These are phyloP conservation scores for Hypanus sabinus DNA, from an alignment of 2,113 vertebrate species.

Conservation along the genomic window DNA sequence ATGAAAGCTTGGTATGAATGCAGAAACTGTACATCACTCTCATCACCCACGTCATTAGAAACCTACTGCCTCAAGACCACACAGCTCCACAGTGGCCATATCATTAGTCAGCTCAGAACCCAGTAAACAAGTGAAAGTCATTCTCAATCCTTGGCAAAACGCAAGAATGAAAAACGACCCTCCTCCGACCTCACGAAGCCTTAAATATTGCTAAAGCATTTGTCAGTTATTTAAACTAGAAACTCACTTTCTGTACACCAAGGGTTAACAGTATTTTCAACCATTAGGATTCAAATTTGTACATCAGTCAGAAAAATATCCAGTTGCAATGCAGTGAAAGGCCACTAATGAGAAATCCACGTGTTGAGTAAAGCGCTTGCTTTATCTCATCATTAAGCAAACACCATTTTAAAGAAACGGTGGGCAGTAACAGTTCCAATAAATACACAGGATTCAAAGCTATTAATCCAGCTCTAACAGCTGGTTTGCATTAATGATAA, in stretches of 20 bases:
- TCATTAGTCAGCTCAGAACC: too few species aligned
- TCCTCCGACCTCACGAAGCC: too few species aligned
- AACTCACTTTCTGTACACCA: background rate
- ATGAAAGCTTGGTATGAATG: too few species aligned
- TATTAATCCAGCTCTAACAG: slow-evolving; percentile 15
- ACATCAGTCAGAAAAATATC: background rate
- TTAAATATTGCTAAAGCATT: background rate
- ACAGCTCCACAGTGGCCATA: too few species aligned
- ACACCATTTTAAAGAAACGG: background rate
- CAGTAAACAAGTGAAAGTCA: too few species aligned
- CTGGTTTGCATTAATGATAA: background rate
- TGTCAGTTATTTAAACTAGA: background rate
- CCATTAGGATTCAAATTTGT: background rate
- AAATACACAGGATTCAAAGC: background rate
- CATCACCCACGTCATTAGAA: too few species aligned
- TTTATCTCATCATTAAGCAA: slow-evolving; percentile 23
- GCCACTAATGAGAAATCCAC: background rate
- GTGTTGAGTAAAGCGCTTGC: slow-evolving; percentile 6
- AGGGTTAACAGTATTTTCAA: background rate
- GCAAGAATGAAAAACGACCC: too few species aligned
- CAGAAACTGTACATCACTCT: too few species aligned
- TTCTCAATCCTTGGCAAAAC: too few species aligned
- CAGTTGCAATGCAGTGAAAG: background rate
- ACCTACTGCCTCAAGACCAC: too few species aligned
- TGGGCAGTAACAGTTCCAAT: slow-evolving; percentile 12